Evolutionary conservation across 2,888 invertebrate genomes (phyloP).

Genomic region (Agrotis clavis): DNA sequence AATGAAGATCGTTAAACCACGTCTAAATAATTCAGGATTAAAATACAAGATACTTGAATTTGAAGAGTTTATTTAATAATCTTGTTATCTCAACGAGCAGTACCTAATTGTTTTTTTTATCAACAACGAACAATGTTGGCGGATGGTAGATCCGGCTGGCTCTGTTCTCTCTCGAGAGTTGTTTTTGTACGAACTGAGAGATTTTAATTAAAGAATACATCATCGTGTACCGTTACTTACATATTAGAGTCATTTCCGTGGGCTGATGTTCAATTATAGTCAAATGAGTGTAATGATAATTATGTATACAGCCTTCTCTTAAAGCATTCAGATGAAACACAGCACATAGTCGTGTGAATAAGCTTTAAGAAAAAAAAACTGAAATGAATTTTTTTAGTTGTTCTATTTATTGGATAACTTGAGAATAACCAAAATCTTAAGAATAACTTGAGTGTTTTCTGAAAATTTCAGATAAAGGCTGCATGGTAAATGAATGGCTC

Average conservation of each 20-base stretch:
- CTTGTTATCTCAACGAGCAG: conserved; percentile 33
- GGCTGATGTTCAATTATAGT: conserved; percentile 41
- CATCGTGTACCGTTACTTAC: conserved; percentile 46
- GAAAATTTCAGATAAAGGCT: no score
- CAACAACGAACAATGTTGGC: conserved; percentile 12
- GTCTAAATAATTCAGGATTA: background rate
- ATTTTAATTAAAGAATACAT: conserved; percentile 56
- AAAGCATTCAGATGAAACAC: background rate
- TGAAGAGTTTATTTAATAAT: conserved; percentile 34
- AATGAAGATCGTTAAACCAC: conserved; percentile 6
- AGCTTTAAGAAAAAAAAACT: no score
- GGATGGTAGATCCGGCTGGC: conserved; percentile 46
- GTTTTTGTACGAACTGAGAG: conserved; percentile 41
- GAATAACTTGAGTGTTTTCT: no score
- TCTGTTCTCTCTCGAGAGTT: conserved; percentile 23
- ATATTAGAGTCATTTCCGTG: conserved; percentile 56
- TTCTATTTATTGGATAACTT: no score
- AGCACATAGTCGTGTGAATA: background rate
- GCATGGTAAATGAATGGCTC: no score
- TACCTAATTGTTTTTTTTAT: conserved; percentile 48
- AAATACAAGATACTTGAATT: conserved; percentile 1
- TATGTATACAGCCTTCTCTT: background rate
- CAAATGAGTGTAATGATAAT: conserved; percentile 33
- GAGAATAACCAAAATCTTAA: no score
- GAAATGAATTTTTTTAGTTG: no score